phyloP scores from a whole-genome alignment of 1,140 invertebrate genomes.

The Tetragnatha versicolor region DNA sequence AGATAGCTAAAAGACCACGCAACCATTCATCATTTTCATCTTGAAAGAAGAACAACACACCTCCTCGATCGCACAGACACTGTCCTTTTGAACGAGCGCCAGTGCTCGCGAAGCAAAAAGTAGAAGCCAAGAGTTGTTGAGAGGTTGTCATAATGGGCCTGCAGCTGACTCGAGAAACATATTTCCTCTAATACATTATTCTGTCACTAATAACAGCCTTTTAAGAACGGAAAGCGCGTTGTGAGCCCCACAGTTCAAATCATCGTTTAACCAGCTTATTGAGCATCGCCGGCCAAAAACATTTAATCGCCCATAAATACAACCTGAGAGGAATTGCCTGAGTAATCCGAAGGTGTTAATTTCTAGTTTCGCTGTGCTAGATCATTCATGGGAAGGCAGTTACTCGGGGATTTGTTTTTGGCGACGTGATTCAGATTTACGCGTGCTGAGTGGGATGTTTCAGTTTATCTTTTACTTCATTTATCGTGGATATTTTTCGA shows the following conservation, averaged over 20 bases:
- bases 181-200: conserved; percentile 21
- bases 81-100: conserved; percentile 18
- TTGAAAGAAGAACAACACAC: no score
- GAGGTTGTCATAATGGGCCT: conserved; percentile 19
- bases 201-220: conserved; percentile 31
- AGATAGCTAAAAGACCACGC: background rate
- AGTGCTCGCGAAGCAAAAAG: background rate
- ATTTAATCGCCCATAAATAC: background rate
- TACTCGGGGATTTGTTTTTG: no score
- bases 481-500: no score
- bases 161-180: conserved; percentile 19
- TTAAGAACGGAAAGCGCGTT: conserved; percentile 3
- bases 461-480: no score
- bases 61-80: background rate
- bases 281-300: conserved; percentile 4
- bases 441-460: no score
- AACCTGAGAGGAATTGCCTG: no score
- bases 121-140: conserved; percentile 21
- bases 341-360: no score
- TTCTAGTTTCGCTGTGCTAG: no score
- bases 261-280: background rate
- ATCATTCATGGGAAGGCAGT: no score
- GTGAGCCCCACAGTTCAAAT: background rate
- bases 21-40: background rate
- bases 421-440: no score